Evolutionary conservation across 2,113 vertebrate genomes (phyloP).

Genomic region (Pteruthius melanotis): DNA sequence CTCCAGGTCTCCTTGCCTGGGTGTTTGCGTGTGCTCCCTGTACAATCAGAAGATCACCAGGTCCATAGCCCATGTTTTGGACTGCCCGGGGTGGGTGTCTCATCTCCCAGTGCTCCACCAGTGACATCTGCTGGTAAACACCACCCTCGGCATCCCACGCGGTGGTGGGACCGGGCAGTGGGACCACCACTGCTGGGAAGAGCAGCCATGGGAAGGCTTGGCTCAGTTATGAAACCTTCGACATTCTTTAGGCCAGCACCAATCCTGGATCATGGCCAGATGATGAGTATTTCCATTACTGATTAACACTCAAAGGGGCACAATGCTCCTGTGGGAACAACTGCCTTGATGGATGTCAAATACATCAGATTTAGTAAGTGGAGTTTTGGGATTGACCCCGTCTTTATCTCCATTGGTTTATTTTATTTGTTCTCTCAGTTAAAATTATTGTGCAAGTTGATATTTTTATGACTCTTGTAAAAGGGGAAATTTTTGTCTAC

Average conservation of each 20-base stretch:
- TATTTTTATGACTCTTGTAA: not conserved
- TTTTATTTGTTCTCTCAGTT: not conserved
- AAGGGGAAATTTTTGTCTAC: not conserved
- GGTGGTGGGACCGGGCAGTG: fast-evolving
- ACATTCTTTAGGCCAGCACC: not conserved
- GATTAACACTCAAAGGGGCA: not conserved
- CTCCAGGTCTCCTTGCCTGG: not conserved
- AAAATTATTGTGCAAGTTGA: not conserved
- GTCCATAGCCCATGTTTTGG: fast-evolving
- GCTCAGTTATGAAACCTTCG: not conserved
- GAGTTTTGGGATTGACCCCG: not conserved
- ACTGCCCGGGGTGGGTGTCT: fast-evolving
- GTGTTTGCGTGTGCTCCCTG: not conserved
- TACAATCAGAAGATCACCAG: not conserved
- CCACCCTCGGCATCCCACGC: not conserved
- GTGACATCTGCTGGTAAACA: conserved; percentile 41
- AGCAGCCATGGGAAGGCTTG: not conserved
- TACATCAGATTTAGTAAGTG: not conserved
- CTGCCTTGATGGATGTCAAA: not conserved
- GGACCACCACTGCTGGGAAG: not conserved
- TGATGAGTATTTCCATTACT: not conserved
- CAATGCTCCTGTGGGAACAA: not conserved
- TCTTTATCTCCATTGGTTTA: not conserved
- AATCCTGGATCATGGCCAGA: not conserved
- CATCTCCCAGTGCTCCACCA: conserved; percentile 11